Evolutionary conservation across 2,888 invertebrate genomes (phyloP).

Genomic region (Tinea semifulvella): DNA sequence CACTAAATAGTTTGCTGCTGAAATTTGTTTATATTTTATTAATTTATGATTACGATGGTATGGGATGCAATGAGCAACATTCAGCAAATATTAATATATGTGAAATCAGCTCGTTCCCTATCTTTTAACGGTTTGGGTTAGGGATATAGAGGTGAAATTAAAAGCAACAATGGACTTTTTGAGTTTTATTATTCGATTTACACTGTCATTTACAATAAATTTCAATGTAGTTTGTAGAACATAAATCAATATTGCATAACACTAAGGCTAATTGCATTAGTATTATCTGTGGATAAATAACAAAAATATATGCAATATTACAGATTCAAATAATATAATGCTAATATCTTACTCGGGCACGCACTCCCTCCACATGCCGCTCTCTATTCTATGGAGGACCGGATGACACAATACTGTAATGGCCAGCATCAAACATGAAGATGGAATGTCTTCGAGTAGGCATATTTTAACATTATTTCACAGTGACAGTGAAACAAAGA

Average conservation of each 20-base stretch:
- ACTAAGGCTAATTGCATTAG: slow-evolving; percentile 67
- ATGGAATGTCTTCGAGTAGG: slow-evolving; percentile 48
- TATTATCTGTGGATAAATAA: slow-evolving; percentile 64
- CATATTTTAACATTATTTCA: slow-evolving; percentile 11
- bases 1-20: no score
- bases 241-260: slow-evolving; percentile 67
- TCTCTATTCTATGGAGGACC: slow-evolving; percentile 28
- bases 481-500: slow-evolving; percentile 12
- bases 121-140: no score
- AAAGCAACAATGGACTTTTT: slow-evolving; percentile 58
- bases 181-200: slow-evolving; percentile 68
- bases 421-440: slow-evolving; percentile 33
- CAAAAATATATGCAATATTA: slow-evolving; percentile 66
- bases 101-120: no score
- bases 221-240: slow-evolving; percentile 66
- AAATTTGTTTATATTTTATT: no score
- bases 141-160: slow-evolving; percentile 23
- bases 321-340: slow-evolving; percentile 64
- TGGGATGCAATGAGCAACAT: no score
- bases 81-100: no score
- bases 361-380: slow-evolving; percentile 37
- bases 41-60: no score
- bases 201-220: slow-evolving; percentile 68
- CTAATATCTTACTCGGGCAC: slow-evolving; percentile 66
- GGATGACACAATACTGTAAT: slow-evolving; percentile 21